Base-by-base conservation (phyloP, 2,113 vertebrate species). In the Vicugna pacos region DNA sequence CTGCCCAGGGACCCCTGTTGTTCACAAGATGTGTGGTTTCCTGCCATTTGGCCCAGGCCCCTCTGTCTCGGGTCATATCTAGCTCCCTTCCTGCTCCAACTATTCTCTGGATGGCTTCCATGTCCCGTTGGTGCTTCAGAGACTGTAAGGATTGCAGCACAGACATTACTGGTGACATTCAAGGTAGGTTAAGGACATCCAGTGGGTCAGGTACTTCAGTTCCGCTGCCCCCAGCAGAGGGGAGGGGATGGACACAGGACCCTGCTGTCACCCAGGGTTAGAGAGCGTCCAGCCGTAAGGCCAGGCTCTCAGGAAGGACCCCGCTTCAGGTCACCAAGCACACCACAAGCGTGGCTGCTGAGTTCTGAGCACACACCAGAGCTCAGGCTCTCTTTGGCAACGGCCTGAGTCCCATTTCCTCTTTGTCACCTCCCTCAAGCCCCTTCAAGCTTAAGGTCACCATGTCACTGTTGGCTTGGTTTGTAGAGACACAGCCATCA, bases 311-410 rank as follows among this genome's bases (percentile, higher is more conserved):
- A n/a, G 73, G 26, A 26, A 8, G 28, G n/a, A 42, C 7, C 5
- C 81, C 73, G 69, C 19, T 60, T n/a, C 30, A 8, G 22, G 62
- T 52, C 79, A 15, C 32, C 19, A 26, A 35, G 19, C 24, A 50
- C 0, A 2, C 52, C 70, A 28, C n/a, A 5, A 30, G 19, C 50
- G 0, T 1, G 20, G 77, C 58, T 50, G 4, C 75, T 26, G 52
- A 76, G 46, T 12, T 91, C 84, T 38, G 48, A 92, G 8, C 28
- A 84, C 88, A 90, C 80, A 69, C 35, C 65, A 50, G 38, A 82
- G 50, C 42, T 64, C 62, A 1, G 10, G 4, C 46, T 65, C 19
- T 46, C 32, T 28, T 86, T 16, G 65, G 70, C 48, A 73, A 56
- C 46, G 35, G 19, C 42, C 72, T 82, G 52, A 77, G 60, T 54